A percentile compares a stretch with the other conserved stretches of the same genome.
Evolutionary conservation across 2,113 vertebrate genomes (phyloP).

Genomic region (Eurypyga helias): DNA sequence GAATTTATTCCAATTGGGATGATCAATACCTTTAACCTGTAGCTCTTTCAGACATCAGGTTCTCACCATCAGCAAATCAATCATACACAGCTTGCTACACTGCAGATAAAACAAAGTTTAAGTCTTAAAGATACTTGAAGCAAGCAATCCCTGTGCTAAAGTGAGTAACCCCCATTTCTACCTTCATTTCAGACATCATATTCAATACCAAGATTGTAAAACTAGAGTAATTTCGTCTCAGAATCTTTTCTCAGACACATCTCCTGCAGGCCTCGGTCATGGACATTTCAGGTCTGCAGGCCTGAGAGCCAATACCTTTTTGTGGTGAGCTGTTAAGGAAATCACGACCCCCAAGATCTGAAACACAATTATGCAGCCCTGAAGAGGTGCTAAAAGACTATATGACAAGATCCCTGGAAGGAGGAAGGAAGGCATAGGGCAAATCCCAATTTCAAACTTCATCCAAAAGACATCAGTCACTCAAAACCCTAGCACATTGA

Average conservation of each 20-base stretch:
- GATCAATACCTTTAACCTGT: background rate
- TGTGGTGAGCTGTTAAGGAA: background rate
- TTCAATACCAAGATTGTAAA: background rate
- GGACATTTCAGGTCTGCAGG: background rate
- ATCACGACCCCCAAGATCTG: background rate
- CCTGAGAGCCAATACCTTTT: background rate
- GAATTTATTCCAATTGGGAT: background rate
- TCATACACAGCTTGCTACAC: background rate
- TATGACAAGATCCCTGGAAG: background rate
- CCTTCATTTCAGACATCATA: background rate
- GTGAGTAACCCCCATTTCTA: background rate
- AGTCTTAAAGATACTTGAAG: background rate
- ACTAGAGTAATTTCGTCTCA: background rate
- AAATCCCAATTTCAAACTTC: background rate
- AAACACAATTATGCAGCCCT: background rate
- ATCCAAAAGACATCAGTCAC: accelerated
- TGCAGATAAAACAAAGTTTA: background rate
- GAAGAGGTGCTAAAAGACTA: background rate
- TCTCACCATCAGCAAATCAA: background rate
- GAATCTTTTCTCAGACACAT: background rate
- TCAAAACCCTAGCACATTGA: background rate
- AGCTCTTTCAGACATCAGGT: background rate
- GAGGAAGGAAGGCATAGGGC: background rate
- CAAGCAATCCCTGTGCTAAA: background rate
- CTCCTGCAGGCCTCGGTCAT: background rate